Conservation (phyloP, 2,113 vertebrate species). For the Ptilonorhynchus violaceus region DNA sequence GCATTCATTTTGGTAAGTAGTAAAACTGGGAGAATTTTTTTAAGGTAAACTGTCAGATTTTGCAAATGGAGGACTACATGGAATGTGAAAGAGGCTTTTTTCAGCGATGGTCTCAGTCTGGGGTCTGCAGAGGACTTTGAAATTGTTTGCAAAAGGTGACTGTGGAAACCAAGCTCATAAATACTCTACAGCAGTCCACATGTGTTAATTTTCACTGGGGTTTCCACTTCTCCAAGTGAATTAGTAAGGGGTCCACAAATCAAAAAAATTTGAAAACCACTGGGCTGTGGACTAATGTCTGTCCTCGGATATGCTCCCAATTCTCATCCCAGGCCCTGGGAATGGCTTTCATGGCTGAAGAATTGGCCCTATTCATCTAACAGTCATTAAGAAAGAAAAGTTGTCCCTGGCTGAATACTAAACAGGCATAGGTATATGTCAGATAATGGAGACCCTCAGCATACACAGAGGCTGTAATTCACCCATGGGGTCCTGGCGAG, state of each 20-base stretch:
- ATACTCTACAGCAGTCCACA: neutral
- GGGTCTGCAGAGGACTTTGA: neutral
- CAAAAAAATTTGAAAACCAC: neutral
- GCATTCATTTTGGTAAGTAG: neutral
- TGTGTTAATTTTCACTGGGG: constrained; percentile 7
- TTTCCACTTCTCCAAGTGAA: neutral
- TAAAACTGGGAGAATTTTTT: neutral
- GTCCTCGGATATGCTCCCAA: neutral
- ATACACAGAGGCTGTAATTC: constrained; percentile 14
- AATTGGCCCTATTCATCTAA: constrained; percentile 29
- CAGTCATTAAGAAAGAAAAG: constrained; percentile 23
- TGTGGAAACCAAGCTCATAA: constrained; percentile 28
- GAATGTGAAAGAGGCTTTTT: neutral
- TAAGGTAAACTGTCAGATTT: neutral
- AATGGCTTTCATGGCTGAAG: neutral
- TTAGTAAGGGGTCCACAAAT: constrained; percentile 21
- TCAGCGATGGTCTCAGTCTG: neutral
- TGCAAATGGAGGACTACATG: neutral
- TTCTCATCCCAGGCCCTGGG: neutral
- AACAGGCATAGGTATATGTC: neutral
- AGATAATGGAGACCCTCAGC: neutral
- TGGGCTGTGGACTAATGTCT: neutral
- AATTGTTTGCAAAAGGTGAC: constrained; percentile 5
- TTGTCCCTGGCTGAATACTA: neutral
- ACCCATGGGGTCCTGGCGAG: neutral